Conservation (phyloP, 2,888 invertebrate species). For the Melipona beecheii region DNA sequence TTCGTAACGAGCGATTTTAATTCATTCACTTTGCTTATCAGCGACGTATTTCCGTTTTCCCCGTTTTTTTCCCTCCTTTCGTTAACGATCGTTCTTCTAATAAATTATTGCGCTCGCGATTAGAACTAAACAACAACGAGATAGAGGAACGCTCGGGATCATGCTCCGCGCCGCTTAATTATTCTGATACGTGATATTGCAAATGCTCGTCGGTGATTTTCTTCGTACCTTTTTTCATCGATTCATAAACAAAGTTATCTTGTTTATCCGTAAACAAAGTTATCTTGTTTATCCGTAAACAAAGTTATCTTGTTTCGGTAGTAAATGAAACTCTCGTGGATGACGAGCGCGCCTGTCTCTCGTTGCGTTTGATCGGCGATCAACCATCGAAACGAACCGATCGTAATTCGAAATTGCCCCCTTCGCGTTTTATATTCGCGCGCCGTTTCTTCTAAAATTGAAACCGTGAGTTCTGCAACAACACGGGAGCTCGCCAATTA, state of each 20-base stretch:
- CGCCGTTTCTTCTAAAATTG: too few species aligned
- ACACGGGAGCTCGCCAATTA: too few species aligned
- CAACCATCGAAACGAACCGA: background rate
- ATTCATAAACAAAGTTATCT: background rate
- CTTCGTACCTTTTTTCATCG: background rate
- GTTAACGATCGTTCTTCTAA: background rate
- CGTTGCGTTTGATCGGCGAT: constrained; percentile 12
- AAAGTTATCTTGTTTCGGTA: background rate
- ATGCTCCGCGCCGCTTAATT: background rate
- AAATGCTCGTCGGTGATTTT: background rate
- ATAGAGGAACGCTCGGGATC: background rate
- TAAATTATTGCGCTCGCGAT: background rate
- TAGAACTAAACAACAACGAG: constrained; percentile 10
- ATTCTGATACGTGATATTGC: background rate
- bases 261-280: background rate
- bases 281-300: background rate
- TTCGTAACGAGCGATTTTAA: constrained; percentile 43
- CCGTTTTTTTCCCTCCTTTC: background rate
- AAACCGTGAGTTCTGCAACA: too few species aligned
- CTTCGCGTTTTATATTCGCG: background rate
- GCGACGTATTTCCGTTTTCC: background rate
- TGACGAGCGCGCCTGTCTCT: background rate
- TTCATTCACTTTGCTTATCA: constrained; percentile 43
- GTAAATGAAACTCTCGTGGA: background rate
- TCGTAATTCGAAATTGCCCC: background rate